Evolutionary conservation across 2,888 invertebrate species (phyloP).

Genomic region (Zootermopsis nevadensis): DNA sequence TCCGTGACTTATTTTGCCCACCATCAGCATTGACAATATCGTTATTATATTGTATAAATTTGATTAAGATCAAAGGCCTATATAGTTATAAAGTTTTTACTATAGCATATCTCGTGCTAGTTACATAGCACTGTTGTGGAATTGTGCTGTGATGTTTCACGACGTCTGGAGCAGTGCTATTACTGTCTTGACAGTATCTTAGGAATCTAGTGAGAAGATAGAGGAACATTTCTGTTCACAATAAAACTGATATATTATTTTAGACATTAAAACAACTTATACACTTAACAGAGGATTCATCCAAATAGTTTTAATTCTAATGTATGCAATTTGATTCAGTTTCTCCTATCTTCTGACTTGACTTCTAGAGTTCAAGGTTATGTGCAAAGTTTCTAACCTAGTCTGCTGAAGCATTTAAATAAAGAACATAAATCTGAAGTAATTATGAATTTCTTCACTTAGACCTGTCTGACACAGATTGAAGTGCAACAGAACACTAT

Average conservation of each 20-base stretch:
- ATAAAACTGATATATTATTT: slow-evolving; percentile 37
- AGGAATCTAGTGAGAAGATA: slow-evolving; percentile 49
- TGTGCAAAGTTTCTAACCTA: slow-evolving; percentile 49
- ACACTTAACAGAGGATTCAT: slow-evolving; percentile 34
- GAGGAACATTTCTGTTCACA: slow-evolving; percentile 25
- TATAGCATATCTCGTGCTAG: slow-evolving; percentile 47
- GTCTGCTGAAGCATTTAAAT: slow-evolving; percentile 51
- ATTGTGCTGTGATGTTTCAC: not conserved
- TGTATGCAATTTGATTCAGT: slow-evolving; percentile 34
- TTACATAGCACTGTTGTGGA: slow-evolving; percentile 31
- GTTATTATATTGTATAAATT: slow-evolving; percentile 51
- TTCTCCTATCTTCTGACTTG: slow-evolving; percentile 49
- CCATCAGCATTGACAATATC: slow-evolving; percentile 54
- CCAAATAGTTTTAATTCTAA: slow-evolving; percentile 30
- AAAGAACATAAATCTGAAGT: slow-evolving; percentile 45
- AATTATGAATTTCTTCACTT: no score
- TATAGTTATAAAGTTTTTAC: slow-evolving; percentile 50
- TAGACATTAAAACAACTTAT: slow-evolving; percentile 37
- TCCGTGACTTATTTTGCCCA: slow-evolving; percentile 46
- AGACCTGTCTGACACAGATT: no score
- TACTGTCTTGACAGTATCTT: slow-evolving; percentile 44
- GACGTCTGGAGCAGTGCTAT: slow-evolving; percentile 25
- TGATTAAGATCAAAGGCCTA: slow-evolving; percentile 52
- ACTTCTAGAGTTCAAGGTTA: slow-evolving; percentile 46
- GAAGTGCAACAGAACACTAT: no score